Evolutionary conservation across 2,113 vertebrate genomes (phyloP), one percentile per base, ranked within the genome.

Genomic region (Petaurus breviceps): DNA sequence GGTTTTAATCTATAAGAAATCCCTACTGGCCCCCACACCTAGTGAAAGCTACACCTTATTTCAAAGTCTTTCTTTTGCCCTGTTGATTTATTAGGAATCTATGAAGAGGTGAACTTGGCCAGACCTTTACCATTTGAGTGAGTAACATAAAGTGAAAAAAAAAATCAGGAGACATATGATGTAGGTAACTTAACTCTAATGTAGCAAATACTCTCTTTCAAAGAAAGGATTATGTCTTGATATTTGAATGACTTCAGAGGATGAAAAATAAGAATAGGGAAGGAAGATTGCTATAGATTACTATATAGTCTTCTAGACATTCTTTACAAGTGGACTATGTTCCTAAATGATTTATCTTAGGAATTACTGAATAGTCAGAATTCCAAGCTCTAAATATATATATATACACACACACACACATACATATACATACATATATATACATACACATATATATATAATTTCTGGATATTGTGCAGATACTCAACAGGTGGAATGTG

Each of bases 281-380:
- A 26, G 61, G 22, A 92, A 52, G 25, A 95, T 90, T 93, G 49
- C 46, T 89, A 0, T 43, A 49, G 77, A 95, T 97, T 91, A 84
- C 55, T 93, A 43, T 22, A 31, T 90, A 93, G 94, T 95, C 53
- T 95, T 9, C 16, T 92, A 93, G 94, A 2, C 8, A 84, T 92
- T 90, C 37, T 92, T 43, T 94, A 37, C 50, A 47, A 93, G 68
- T 84, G 26, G 89, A n/a, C 50, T 95, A n/a, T 22, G 92, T 96
- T 95, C 77, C 51, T 61, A 11, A 95, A 25, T 93, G 54, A 96
- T 57, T 92, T 54, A 94, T 47, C 12, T 22, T 23, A 50, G 19
- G 9, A 8, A n/a, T 95, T 94, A 52, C 0, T 94, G 51, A 96
- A 91, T 37, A 94, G 47, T 96, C 8, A 68, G 51, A 90, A 96